phyloP scores from a whole-genome alignment of 2,797 vertebrate species.

The Muraenolepis orangiensis region DNA sequence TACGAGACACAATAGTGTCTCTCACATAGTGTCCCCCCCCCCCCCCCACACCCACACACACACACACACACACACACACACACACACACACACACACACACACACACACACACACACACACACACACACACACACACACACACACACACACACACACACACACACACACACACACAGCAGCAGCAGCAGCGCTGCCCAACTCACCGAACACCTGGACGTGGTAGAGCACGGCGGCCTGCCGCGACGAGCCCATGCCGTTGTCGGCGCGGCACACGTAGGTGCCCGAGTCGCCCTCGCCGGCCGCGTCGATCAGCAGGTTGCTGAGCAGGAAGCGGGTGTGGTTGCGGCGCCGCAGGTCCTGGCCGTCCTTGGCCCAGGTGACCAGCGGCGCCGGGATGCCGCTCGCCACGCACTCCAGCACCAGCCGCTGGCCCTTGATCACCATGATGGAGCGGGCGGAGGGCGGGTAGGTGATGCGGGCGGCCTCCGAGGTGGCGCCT shows the following conservation, averaged over 20 bases:
- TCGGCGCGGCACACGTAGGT: constrained; percentile 87
- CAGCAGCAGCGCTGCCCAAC: no score
- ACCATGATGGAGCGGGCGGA: constrained; percentile 91
- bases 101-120: no score
- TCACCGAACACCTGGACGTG: constrained; percentile 94
- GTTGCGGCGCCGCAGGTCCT: constrained; percentile 79
- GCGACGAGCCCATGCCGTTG: constrained; percentile 80
- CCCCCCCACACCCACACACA: background rate
- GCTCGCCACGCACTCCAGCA: constrained; percentile 93
- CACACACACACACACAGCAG: background rate
- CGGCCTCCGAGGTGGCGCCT: constrained; percentile 92
- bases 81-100: background rate
- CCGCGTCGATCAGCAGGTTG: constrained; percentile 91
- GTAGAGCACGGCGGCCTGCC: constrained; percentile 82
- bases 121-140: no score
- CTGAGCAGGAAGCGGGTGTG: constrained; percentile 92
- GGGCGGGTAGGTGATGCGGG: constrained; percentile 91
- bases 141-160: background rate
- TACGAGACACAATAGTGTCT: no score
- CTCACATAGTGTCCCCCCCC: no score
- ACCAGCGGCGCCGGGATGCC: constrained; percentile 90
- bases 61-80: background rate
- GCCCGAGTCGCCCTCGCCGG: constrained; percentile 87
- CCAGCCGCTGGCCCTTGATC: constrained; percentile 92
- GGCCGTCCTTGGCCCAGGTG: constrained; percentile 91